Base-by-base conservation (phyloP, 92 coral and sea anemone genomes). In the Anthopleura xanthogrammica region DNA sequence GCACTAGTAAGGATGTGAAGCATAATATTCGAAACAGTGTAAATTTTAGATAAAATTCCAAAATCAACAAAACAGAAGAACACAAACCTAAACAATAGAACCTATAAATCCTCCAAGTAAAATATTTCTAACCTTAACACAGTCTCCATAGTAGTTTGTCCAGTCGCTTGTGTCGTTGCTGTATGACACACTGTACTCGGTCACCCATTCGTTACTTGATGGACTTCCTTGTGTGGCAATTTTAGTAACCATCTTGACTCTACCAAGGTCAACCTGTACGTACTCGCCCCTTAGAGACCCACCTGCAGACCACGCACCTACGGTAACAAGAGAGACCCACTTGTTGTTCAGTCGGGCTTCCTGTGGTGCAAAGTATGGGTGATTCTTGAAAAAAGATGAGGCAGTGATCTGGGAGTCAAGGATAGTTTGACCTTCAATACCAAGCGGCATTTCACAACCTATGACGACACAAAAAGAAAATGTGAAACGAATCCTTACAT, bases 161-260 rank as follows among this genome's bases (percentile, higher is more conserved):
- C 79, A 76, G 14, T 1, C 17, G 36, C 14, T 56, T 5, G 52
- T 76, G 79, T 76, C 79, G 57, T 76, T 76, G 58, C 79, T 76
- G 58, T 41, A 76, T 0, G 79, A 41, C 29, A 76, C 52, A 36
- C 56, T 76, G 39, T 76, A 76, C 57, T 19, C 57, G 52, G 48
- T 76, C 56, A 76, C 58, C 79, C 62, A 76, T 24, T 76, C 62
- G 39, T 50, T 2, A 48, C 3, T 7, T 29, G 36, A 29, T 29
- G 79, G 79, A 17, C 79, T 41, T 76, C 79, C 79, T 48, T 76
- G 79, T 46, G 79, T 76, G 52, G 79, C 79, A 22, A 76, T 76
- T 17, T 48, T 22, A 29, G 54, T 76, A 7, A 76, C 57, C 54
- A 22, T 62, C 70, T n/a, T 62, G 70, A n/a, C 29, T 20, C 70